Conservation (phyloP, 2,797 vertebrate species). For the Distichodus sexfasciatus region DNA sequence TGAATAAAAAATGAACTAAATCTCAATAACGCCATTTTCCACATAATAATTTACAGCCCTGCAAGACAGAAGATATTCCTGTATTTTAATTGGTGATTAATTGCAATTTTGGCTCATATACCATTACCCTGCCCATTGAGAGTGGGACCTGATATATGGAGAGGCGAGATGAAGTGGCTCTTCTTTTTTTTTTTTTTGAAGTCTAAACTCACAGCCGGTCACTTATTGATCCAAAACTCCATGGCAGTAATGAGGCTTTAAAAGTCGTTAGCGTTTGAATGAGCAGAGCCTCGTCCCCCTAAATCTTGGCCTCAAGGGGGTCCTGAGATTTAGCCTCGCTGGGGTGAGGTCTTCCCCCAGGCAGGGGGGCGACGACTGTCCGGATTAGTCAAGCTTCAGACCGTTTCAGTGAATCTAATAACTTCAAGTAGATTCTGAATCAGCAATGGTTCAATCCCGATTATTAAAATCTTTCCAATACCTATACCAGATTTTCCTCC, state of each 20-base stretch:
- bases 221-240: slow-evolving; percentile 49
- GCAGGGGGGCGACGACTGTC: slow-evolving; percentile 35
- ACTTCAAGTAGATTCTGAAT: no score
- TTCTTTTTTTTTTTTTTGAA: slow-evolving; percentile 22
- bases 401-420: no score
- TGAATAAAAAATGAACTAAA: no score
- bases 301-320: not conserved
- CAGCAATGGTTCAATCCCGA: no score
- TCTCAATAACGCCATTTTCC: no score
- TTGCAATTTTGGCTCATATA: no score
- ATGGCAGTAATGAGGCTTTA: slow-evolving; percentile 49
- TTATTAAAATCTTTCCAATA: no score
- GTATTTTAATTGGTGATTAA: no score
- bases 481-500: no score
- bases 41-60: no score
- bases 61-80: no score
- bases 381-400: slow-evolving; percentile 45
- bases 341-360: slow-evolving; percentile 37
- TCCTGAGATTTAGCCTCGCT: not conserved
- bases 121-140: no score
- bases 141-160: not conserved
- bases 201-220: slow-evolving; percentile 43
- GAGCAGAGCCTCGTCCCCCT: slow-evolving; percentile 14
- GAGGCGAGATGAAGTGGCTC: slow-evolving; percentile 20
- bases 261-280: slow-evolving; percentile 49